Evolutionary conservation across 2,113 vertebrate genomes (phyloP), one percentile per base, ranked within the genome.

Genomic region (Amphiprion percula): DNA sequence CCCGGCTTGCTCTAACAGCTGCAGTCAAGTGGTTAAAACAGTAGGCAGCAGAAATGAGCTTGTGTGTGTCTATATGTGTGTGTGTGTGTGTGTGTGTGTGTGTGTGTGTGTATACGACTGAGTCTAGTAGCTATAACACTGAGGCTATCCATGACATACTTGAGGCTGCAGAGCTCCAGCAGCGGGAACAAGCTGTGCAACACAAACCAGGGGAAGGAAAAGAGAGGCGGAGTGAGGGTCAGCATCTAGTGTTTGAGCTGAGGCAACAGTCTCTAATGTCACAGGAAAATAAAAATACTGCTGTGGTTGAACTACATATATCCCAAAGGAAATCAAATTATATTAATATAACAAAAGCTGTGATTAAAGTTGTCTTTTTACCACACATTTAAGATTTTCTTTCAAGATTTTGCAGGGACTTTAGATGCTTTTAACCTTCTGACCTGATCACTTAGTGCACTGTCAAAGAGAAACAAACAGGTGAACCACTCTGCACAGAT

Each of bases 221-320:
- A 2, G 2, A 60, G 59, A 61, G 58, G 59, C 41, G 59, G 56
- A 69, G 68, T 72, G 52, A 75, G 26, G 64, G 52, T 56, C 69
- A 74, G 58, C 56, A 68, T 77, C 74, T 88, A 74, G 79, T 78
- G 47, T 90, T 75, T 46, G 59, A 46, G 55, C 73, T 80, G 41
- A 75, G 17, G 53, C 56, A 64, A 63, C 63, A 65, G 21, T 74
- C 37, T 59, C 24, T n/a, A 26, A 73, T 68, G 64, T 81, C 52
- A 83, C 56, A 74, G 26, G 30, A 26, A 54, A n/a, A 1, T 44
- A 1, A 54, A 80, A 10, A 55, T 2, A 37, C 46, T 21, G 79
- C 55, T 64, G 73, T 4, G 58, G 52, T 1, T 68, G 79, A 5
- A 68, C 26, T 50, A 49, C 58, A 12, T 16, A 28, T 58, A 52